A percentile compares a stretch with the other conserved stretches of the same genome.
phyloP scores from a whole-genome alignment of 2,113 vertebrate species.

The Corythornis cristatus region DNA sequence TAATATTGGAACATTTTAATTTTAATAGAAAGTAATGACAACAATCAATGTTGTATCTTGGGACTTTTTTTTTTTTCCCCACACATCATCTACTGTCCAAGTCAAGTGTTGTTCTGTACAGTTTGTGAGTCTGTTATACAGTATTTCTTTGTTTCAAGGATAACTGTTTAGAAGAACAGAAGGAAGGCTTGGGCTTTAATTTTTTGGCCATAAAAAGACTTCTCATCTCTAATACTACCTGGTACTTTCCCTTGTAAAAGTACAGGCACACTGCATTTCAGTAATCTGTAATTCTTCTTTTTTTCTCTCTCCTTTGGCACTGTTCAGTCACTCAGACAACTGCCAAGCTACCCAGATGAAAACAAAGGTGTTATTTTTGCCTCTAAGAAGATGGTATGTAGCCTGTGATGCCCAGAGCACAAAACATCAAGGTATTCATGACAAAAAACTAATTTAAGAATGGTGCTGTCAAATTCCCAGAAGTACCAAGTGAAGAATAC shows the following conservation, averaged over 20 bases:
- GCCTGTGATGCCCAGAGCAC: not conserved
- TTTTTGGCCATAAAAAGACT: not conserved
- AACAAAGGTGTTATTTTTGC: slow-evolving; percentile 22
- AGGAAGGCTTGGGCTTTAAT: not conserved
- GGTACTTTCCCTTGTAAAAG: not conserved
- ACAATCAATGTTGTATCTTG: not conserved
- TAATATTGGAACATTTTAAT: not conserved
- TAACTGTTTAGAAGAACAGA: not conserved
- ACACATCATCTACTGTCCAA: not conserved
- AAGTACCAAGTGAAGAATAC: not conserved
- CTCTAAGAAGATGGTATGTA: not conserved
- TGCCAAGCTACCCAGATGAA: not conserved
- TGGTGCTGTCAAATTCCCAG: not conserved
- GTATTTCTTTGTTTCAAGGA: not conserved
- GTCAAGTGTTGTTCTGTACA: not conserved
- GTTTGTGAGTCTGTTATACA: not conserved
- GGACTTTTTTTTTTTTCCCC: not conserved
- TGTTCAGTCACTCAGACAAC: not conserved
- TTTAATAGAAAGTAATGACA: not conserved
- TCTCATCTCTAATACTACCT: not conserved
- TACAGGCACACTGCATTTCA: not conserved
- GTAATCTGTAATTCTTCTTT: not conserved
- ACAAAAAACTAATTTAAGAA: slow-evolving; percentile 16
- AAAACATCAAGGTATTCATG: slow-evolving; percentile 16
- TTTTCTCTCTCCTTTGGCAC: not conserved